Evolutionary conservation across 1,140 invertebrate genomes (phyloP).

Genomic region (Drosophila tristis): DNA sequence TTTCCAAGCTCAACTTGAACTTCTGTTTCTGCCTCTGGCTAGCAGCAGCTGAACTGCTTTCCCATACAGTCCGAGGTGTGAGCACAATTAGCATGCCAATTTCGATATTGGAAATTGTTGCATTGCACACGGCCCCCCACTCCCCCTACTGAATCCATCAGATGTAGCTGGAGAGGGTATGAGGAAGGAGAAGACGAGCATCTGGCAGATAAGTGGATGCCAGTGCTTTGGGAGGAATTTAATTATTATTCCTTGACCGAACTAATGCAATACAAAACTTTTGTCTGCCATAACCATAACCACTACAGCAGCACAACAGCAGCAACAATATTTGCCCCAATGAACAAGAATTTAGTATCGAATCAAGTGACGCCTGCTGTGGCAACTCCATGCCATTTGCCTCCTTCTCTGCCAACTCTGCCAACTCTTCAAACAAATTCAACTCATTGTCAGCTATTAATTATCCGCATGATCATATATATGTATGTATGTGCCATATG

Average conservation of each 20-base stretch:
- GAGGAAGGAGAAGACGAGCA: slow-evolving; percentile 3
- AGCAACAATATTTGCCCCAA: slow-evolving; percentile 14
- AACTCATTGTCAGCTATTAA: slow-evolving; percentile 69
- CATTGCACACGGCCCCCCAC: neutral
- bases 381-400: slow-evolving; percentile 22
- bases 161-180: neutral
- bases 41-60: too few species aligned
- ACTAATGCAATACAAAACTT: slow-evolving; percentile 60
- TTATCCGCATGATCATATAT: slow-evolving; percentile 32
- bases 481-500: too few species aligned
- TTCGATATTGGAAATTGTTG: too few species aligned
- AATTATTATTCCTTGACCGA: slow-evolving; percentile 52
- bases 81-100: too few species aligned
- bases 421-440: slow-evolving; percentile 56
- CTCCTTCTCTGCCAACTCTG: slow-evolving; percentile 13
- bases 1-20: slow-evolving; percentile 13
- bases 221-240: slow-evolving; percentile 28
- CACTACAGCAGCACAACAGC: slow-evolving; percentile 15
- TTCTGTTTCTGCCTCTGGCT: neutral
- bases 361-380: slow-evolving; percentile 43
- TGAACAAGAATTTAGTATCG: slow-evolving; percentile 34
- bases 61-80: too few species aligned
- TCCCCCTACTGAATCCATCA: neutral
- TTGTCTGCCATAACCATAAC: slow-evolving; percentile 30
- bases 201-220: slow-evolving; percentile 4